A percentile compares a stretch with the other conserved stretches of the same genome.
Evolutionary conservation across 2,888 invertebrate species (phyloP).

Genomic region (Spicauda simplicius): DNA sequence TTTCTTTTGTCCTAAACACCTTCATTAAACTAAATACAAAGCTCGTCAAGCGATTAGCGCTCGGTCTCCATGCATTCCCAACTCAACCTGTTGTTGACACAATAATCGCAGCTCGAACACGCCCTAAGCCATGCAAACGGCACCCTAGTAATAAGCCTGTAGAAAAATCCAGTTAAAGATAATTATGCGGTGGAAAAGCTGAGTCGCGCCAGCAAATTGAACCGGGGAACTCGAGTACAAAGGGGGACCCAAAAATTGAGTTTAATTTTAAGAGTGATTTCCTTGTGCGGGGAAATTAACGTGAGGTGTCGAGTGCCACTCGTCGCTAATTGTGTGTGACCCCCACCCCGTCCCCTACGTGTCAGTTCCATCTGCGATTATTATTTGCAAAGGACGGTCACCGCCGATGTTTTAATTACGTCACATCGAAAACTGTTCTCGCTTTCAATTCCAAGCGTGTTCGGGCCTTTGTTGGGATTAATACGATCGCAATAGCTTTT

Average conservation of each 20-base stretch:
- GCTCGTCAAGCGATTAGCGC: not conserved
- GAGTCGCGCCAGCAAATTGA: slow-evolving; percentile 58
- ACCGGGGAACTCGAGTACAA: slow-evolving; percentile 43
- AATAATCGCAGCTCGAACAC: slow-evolving; percentile 44
- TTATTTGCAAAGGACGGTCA: slow-evolving; percentile 26
- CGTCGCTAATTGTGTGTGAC: slow-evolving; percentile 73
- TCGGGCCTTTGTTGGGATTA: slow-evolving; percentile 55
- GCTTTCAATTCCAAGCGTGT: slow-evolving; percentile 56
- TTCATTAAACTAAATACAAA: not conserved
- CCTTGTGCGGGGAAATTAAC: slow-evolving; percentile 66
- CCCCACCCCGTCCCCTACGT: slow-evolving; percentile 45
- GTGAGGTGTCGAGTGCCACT: slow-evolving; percentile 65
- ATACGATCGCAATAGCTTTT: slow-evolving; percentile 54
- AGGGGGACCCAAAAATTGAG: slow-evolving; percentile 58
- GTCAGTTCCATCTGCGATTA: slow-evolving; percentile 50
- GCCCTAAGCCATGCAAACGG: slow-evolving; percentile 45
- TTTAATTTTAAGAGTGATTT: slow-evolving; percentile 70
- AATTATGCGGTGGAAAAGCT: slow-evolving; percentile 56
- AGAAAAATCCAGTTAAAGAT: slow-evolving; percentile 56
- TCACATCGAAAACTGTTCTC: slow-evolving; percentile 54
- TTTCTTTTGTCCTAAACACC: no score
- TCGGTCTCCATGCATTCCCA: not conserved
- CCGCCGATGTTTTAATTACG: slow-evolving; percentile 60
- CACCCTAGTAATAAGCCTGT: slow-evolving; percentile 39
- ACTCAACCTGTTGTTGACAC: slow-evolving; percentile 38